Conservation (phyloP, 1,140 invertebrate genomes). For the Bombus impatiens region DNA sequence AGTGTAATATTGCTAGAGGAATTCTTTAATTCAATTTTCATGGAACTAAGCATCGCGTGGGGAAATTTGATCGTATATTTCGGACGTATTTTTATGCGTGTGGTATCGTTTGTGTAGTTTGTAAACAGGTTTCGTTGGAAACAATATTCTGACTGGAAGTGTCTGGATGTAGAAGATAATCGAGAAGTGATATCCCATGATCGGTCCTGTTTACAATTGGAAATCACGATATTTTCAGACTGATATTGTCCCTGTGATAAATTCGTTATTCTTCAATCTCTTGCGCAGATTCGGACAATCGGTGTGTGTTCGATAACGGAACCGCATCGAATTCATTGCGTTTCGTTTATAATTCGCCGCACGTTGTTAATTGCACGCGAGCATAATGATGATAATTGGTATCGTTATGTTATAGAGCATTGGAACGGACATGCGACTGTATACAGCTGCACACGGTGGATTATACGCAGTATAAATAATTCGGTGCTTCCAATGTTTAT, state of each 20-base stretch:
- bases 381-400: constrained; percentile 19
- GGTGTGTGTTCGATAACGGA: constrained; percentile 15
- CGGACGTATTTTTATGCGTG: no score
- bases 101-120: no score
- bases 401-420: constrained; percentile 7
- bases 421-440: not conserved
- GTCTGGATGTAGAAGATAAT: not conserved
- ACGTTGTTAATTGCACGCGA: constrained; percentile 14
- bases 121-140: not conserved
- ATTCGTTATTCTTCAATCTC: not conserved
- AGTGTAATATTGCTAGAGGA: no score
- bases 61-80: no score
- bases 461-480: constrained; percentile 15
- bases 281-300: not conserved
- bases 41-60: no score
- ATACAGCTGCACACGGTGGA: not conserved
- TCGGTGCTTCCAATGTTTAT: not conserved
- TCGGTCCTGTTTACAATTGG: not conserved
- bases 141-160: not conserved
- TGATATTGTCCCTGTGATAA: not conserved
- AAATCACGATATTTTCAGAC: not conserved
- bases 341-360: constrained; percentile 15
- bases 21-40: no score
- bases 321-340: constrained; percentile 12
- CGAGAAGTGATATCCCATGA: not conserved